Evolutionary conservation across 2,888 invertebrate genomes (phyloP), one percentile per base, ranked within the genome.

Genomic region (Gasteruption jaculator): DNA sequence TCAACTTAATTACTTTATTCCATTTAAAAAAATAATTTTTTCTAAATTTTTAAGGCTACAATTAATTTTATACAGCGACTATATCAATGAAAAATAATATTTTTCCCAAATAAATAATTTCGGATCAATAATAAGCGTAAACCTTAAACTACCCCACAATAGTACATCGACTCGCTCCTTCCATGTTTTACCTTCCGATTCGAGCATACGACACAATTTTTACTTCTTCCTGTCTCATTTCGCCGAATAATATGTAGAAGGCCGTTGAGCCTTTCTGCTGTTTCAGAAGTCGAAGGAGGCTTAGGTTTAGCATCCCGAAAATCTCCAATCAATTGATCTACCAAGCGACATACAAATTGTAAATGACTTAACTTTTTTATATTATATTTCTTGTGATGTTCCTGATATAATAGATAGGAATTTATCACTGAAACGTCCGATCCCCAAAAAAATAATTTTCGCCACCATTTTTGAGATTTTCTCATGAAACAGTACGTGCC

Each of bases 401-500:
- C 24, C 5, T 24, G 18, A 41, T 38, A 43, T 25, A 47, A 44
- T 35, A 47, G 3, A 29, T 41, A 44, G 1, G 41, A 38, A 32
- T 44, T 44, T 47, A 38, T 41, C 0, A 20, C 32, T 16, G 27
- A 44, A 5, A 44, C 20, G 16, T 44, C 44, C 24, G 41, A 38
- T 2, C 38, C 43, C 46, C 39, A 50, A 43, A 57, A 58, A 46
- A 59, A 48, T 49, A 58, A 39, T 43, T 56, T 58, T 30, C 55
- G 42, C 58, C 53, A 58, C 54, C 58, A 60, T 50, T 60, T 58
- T 6, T 38, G 15, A 4, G 43, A 35, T 11, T 41, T 41, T n/a
- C 26, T 27, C 27, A 40, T 44, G n/a, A 41, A 37, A 24, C 46
- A 43, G 27, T 43, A 46, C 7, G 38, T 42, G 11, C 21, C 30